phyloP scores from a whole-genome alignment of 2,888 invertebrate species.

The Congeria kusceri region DNA sequence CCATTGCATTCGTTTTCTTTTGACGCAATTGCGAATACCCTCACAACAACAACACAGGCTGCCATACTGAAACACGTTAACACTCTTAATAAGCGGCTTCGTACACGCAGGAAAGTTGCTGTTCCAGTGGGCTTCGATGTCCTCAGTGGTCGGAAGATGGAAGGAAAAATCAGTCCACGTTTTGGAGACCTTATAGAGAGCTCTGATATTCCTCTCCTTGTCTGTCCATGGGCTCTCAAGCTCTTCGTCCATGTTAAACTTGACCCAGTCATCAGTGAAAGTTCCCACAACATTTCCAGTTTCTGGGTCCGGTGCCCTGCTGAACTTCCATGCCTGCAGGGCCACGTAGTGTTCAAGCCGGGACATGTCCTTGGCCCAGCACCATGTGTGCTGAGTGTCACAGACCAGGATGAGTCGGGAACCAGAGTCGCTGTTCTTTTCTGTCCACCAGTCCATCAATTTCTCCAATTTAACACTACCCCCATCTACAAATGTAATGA shows the following conservation, averaged over 20 bases:
- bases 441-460: slow-evolving; percentile 82
- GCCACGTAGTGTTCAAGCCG: slow-evolving; percentile 77
- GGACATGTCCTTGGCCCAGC: slow-evolving; percentile 79
- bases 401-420: slow-evolving; percentile 82
- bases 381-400: slow-evolving; percentile 80
- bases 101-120: slow-evolving; percentile 79
- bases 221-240: slow-evolving; percentile 74
- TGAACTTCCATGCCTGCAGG: slow-evolving; percentile 80
- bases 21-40: slow-evolving; percentile 76
- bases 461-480: slow-evolving; percentile 76
- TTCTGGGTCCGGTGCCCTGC: slow-evolving; percentile 67
- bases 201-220: slow-evolving; percentile 71
- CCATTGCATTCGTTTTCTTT: slow-evolving; percentile 81
- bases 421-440: slow-evolving; percentile 72
- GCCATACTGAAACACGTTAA: slow-evolving; percentile 76
- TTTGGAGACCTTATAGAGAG: slow-evolving; percentile 80
- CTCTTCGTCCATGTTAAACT: slow-evolving; percentile 76
- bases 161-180: slow-evolving; percentile 84
- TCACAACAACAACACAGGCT: slow-evolving; percentile 79
- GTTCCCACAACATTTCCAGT: slow-evolving; percentile 75
- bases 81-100: slow-evolving; percentile 77
- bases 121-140: slow-evolving; percentile 83
- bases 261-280: slow-evolving; percentile 83
- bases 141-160: slow-evolving; percentile 81
- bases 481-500: slow-evolving; percentile 68